phyloP scores from a whole-genome alignment of 2,888 invertebrate genomes.

The Melieria picta region DNA sequence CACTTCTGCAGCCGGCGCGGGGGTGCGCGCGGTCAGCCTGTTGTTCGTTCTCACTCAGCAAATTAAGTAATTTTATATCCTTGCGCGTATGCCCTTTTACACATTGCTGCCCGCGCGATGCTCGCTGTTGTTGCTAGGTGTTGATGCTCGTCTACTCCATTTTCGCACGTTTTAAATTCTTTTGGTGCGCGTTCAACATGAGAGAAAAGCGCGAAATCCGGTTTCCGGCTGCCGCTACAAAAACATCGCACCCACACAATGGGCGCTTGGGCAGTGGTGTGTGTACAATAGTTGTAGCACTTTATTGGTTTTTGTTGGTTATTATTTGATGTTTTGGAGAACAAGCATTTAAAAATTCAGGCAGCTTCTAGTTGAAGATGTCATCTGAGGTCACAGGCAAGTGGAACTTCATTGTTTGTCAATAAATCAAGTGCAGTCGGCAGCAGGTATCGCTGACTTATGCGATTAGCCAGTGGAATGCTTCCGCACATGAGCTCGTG shows the following conservation, averaged over 20 bases:
- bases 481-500: too few relatives aligned
- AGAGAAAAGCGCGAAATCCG: background rate
- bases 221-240: background rate
- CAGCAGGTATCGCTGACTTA: background rate
- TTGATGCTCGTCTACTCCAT: too few relatives aligned
- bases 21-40: slow-evolving; percentile 8
- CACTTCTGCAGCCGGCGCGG: background rate
- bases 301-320: background rate
- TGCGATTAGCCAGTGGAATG: background rate
- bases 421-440: slow-evolving; percentile 12
- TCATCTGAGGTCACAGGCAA: too few relatives aligned
- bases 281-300: too few relatives aligned
- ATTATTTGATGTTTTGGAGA: background rate
- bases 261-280: too few relatives aligned
- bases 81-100: slow-evolving; percentile 16
- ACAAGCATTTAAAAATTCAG: too few relatives aligned
- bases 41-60: slow-evolving; percentile 25
- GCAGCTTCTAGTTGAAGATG: too few relatives aligned
- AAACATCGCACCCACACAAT: too few relatives aligned
- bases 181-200: background rate
- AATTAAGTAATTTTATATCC: slow-evolving; percentile 37
- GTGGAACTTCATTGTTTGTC: too few relatives aligned
- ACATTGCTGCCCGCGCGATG: slow-evolving; percentile 7
- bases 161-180: slow-evolving; percentile 20
- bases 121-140: slow-evolving; percentile 1